Percentiles rank a stretch among this genome's conserved stretches.
These are phyloP conservation scores for Gorsachius goisagi DNA, from an alignment of 2,113 vertebrate species.

Conservation along the genomic window DNA sequence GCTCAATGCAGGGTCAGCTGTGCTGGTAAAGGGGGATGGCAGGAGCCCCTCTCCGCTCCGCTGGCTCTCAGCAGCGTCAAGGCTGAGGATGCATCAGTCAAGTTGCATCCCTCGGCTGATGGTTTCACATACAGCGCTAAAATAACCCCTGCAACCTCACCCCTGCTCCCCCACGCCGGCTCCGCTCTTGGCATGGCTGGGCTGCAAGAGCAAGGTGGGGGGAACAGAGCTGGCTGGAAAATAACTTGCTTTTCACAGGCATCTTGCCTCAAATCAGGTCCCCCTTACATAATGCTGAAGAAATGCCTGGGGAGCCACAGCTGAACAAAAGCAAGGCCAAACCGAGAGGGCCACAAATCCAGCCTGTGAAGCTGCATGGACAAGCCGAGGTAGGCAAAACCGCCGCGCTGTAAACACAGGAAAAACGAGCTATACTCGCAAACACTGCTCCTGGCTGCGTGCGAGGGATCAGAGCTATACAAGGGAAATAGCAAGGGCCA, in stretches of 20 bases:
- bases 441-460: not conserved
- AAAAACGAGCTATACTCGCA: not conserved
- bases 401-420: fast-evolving
- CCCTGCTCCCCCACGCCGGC: not conserved
- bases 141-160: not conserved
- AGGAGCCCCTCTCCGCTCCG: not conserved
- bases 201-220: not conserved
- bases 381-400: not conserved
- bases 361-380: not conserved
- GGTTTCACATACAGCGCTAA: not conserved
- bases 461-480: not conserved
- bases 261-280: not conserved
- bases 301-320: not conserved
- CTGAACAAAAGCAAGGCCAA: not conserved
- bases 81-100: not conserved
- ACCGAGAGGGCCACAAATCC: not conserved
- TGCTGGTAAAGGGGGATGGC: not conserved
- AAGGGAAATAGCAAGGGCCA: not conserved
- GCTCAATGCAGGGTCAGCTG: not conserved
- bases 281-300: not conserved
- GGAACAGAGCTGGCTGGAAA: not conserved
- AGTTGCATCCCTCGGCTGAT: not conserved
- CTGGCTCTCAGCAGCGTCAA: not conserved
- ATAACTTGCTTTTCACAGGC: not conserved
- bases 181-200: not conserved